These are phyloP conservation scores for Lerema accius DNA, from an alignment of 1,140 invertebrate species.

Conservation along the genomic window DNA sequence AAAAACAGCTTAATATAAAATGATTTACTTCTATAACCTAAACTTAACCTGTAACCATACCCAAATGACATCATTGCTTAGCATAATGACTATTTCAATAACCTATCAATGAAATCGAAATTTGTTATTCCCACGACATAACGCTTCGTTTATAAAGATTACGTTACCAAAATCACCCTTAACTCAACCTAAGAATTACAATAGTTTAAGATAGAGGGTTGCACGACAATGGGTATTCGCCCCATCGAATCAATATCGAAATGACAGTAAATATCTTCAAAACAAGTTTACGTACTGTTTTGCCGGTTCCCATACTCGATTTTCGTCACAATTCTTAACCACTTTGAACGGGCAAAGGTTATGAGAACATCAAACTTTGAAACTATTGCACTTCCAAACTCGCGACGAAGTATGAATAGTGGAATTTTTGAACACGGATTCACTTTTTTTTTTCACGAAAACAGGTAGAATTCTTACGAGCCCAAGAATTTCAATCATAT, in stretches of 20 bases:
- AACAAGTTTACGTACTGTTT: constrained; percentile 18
- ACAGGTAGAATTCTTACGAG: constrained; percentile 6
- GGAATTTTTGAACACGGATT: background rate
- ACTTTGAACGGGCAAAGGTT: constrained; percentile 6
- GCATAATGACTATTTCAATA: no score
- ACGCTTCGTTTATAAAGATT: no score
- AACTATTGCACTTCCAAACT: background rate
- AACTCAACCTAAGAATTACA: no score
- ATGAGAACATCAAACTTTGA: constrained; percentile 19
- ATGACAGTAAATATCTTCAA: constrained; percentile 22
- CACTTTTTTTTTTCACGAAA: constrained; percentile 17
- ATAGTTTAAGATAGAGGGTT: no score
- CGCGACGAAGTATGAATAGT: background rate
- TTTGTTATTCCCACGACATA: background rate
- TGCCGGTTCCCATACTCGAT: constrained; percentile 3
- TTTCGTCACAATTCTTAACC: background rate
- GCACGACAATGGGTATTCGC: constrained; percentile 1
- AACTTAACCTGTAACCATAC: no score
- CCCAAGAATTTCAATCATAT: constrained; percentile 14
- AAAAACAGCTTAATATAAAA: no score
- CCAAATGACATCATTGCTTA: no score
- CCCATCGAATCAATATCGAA: constrained; percentile 28
- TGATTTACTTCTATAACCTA: no score
- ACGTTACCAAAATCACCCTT: background rate
- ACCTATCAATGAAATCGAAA: no score